Evolutionary conservation across 2,113 vertebrate genomes (phyloP), one percentile per base, ranked within the genome.

Genomic region (Stictonetta naevosa): DNA sequence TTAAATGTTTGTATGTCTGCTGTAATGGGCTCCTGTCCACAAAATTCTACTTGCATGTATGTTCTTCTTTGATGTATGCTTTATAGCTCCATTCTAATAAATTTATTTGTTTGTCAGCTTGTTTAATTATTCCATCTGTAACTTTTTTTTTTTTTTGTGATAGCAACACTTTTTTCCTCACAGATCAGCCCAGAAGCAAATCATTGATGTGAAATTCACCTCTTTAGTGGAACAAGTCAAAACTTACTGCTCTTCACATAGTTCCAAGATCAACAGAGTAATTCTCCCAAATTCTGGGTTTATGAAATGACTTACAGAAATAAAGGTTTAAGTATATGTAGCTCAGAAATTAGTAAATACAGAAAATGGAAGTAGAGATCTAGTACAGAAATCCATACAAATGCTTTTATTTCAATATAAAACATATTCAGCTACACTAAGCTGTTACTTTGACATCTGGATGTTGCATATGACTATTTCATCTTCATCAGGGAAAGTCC

Each of bases 221-320:
- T 71, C 34, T 67, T 81, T 17, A 78, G 42, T 22, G 33, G 53
- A 92, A 90, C 8, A 88, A 94, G 73, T 74, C 28, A 74, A 90
- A 88, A 66, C 26, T 22, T 69, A 77, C 36, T 12, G 7, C 71
- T 63, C 25, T 55, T 90, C n/a, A 42, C 3, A 81, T 12, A 4
- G 25, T 31, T 93, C 38, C 29, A 86, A 82, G 86, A 92, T 44
- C 33, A 87, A 83, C 9, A 53, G 48, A 86, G 18, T 28, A 64
- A 59, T 46, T 95, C 10, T 89, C 58, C 26, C 15, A 19, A 68
- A 84, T 9, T 58, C 34, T 23, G 89, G 11, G 62, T 19, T 12
- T 66, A 36, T 74, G 42, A 86, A 89, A 88, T 1, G 16, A 66
- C 40, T 91, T 86, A 53, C 5, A 29, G 44, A 87, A 93, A 72